Conservation (phyloP, 2,797 vertebrate species). For the Manis crassicaudata region DNA sequence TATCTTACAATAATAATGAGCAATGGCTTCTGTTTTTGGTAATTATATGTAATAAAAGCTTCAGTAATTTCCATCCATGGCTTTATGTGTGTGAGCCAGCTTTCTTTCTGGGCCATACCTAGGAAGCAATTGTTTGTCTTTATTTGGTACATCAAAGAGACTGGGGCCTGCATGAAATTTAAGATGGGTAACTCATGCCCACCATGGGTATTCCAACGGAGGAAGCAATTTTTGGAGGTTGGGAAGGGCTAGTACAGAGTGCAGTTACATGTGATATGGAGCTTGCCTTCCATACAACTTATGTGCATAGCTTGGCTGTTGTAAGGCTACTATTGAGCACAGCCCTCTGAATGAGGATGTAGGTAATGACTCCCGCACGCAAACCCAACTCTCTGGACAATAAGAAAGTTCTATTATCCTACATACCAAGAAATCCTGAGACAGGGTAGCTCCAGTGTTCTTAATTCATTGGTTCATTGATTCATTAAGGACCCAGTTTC, state of each 20-base stretch:
- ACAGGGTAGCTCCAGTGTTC: neutral
- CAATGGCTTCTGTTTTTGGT: constrained; percentile 26
- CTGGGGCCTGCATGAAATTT: neutral
- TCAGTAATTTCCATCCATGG: constrained; percentile 10
- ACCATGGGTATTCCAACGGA: neutral
- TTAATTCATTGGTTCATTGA: neutral
- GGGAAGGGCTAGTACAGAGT: neutral
- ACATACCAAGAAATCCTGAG: neutral
- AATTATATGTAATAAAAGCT: neutral
- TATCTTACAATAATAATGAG: constrained; percentile 28
- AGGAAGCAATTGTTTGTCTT: neutral
- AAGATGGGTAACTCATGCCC: neutral
- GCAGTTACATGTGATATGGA: neutral
- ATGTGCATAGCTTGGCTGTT: neutral
- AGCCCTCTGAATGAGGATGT: neutral
- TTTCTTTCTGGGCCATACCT: constrained; percentile 7
- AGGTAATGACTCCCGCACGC: neutral
- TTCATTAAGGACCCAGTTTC: neutral
- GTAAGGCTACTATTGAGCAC: neutral
- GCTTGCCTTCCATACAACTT: neutral
- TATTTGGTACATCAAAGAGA: constrained; percentile 36
- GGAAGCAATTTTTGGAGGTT: neutral
- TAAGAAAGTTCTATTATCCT: neutral
- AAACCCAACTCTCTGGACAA: neutral
- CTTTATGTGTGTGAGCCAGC: neutral